Conservation (phyloP, 2,113 vertebrate genomes). For the Seriola rivoliana region DNA sequence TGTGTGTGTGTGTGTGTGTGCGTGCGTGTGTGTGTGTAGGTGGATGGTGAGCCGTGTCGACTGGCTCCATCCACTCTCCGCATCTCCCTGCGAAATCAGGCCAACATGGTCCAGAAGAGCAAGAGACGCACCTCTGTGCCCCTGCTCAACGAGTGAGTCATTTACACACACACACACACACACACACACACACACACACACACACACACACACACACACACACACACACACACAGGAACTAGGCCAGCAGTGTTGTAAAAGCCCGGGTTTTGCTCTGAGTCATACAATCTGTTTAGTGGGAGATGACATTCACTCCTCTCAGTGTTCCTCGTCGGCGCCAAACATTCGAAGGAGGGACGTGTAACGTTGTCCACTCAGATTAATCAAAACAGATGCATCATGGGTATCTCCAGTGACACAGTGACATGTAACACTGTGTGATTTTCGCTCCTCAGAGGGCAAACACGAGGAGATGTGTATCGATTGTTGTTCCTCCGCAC, state of each 20-base stretch:
- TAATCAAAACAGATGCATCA: constrained; percentile 19
- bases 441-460: constrained; percentile 13
- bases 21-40: constrained; percentile 58
- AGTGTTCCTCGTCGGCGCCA: constrained; percentile 52
- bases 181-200: constrained; percentile 39
- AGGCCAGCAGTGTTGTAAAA: constrained; percentile 68
- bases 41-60: constrained; percentile 96
- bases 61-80: constrained; percentile 91
- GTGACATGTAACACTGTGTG: constrained; percentile 14
- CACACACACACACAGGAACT: constrained; percentile 53
- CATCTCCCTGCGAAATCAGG: constrained; percentile 96
- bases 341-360: constrained; percentile 25
- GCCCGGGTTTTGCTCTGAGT: constrained; percentile 52
- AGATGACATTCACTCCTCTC: constrained; percentile 64
- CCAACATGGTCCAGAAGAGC: constrained; percentile 99
- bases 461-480: not conserved
- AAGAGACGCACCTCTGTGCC: constrained; percentile 95
- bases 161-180: constrained; percentile 40
- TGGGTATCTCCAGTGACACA: constrained; percentile 3
- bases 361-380: constrained; percentile 12
- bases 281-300: constrained; percentile 68
- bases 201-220: constrained; percentile 32
- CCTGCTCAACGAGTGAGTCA: constrained; percentile 94
- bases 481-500: not conserved
- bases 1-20: not conserved